These are phyloP conservation scores for Spea hammondii DNA, from an alignment of 2,797 vertebrate genomes.

Conservation along the genomic window DNA sequence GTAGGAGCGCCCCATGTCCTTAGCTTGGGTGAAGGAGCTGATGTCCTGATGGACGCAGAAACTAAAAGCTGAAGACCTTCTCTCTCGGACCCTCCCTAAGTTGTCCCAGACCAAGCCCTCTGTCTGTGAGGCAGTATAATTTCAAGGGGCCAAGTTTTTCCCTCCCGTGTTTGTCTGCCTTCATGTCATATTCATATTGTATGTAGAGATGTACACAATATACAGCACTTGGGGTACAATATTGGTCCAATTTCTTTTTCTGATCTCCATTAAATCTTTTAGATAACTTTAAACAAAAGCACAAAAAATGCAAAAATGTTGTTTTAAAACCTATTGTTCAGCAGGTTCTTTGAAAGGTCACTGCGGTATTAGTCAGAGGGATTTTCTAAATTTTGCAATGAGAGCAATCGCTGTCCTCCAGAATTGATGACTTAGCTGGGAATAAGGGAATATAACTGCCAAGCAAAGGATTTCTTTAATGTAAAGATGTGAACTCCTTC, in stretches of 20 bases:
- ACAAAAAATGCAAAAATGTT: slow-evolving; percentile 25
- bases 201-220: too few relatives aligned
- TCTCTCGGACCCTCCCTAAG: too few relatives aligned
- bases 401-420: slow-evolving; percentile 45
- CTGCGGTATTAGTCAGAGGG: slow-evolving; percentile 28
- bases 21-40: too few relatives aligned
- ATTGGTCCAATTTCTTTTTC: background rate
- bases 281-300: background rate
- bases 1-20: too few relatives aligned
- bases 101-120: too few relatives aligned
- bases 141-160: too few relatives aligned
- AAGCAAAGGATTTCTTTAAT: slow-evolving; percentile 43
- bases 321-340: slow-evolving; percentile 36
- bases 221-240: too few relatives aligned
- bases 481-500: slow-evolving; percentile 43
- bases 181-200: too few relatives aligned
- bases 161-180: too few relatives aligned
- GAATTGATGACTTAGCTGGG: slow-evolving; percentile 48
- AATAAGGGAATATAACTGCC: slow-evolving; percentile 44
- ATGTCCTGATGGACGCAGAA: too few relatives aligned
- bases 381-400: slow-evolving; percentile 47
- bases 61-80: too few relatives aligned
- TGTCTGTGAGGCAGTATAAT: too few relatives aligned
- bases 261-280: background rate
- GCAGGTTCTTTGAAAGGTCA: slow-evolving; percentile 48